These are phyloP conservation scores for Acleris sparsana DNA, from an alignment of 2,888 invertebrate species.

Conservation along the genomic window DNA sequence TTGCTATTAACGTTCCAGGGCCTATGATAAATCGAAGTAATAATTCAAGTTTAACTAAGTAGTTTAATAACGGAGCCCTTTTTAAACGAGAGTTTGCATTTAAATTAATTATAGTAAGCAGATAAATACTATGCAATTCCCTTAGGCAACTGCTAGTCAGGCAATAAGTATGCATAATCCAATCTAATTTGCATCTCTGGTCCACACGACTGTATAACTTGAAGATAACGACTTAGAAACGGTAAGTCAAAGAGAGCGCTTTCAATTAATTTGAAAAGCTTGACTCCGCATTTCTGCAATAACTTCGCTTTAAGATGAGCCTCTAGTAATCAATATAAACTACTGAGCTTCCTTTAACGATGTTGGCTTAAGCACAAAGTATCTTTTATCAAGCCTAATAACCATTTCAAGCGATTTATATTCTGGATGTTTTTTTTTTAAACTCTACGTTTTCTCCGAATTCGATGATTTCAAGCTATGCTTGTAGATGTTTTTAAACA, in stretches of 20 bases:
- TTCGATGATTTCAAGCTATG: too few relatives aligned
- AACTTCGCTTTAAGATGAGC: neutral
- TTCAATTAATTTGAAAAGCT: slow-evolving; percentile 12
- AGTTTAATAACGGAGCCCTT: neutral
- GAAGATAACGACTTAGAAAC: neutral
- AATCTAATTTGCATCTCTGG: slow-evolving; percentile 55
- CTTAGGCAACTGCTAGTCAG: slow-evolving; percentile 29
- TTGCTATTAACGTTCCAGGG: too few relatives aligned
- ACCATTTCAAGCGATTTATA: too few relatives aligned
- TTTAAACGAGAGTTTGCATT: neutral
- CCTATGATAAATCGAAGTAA: too few relatives aligned
- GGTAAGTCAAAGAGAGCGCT: slow-evolving; percentile 6
- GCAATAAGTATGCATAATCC: slow-evolving; percentile 45
- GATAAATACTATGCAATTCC: slow-evolving; percentile 14
- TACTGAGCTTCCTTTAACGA: too few relatives aligned
- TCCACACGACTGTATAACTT: slow-evolving; percentile 31
- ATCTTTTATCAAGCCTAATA: too few relatives aligned
- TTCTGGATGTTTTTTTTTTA: too few relatives aligned
- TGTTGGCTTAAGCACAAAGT: too few relatives aligned
- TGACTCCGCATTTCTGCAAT: neutral
- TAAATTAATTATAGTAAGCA: slow-evolving; percentile 13
- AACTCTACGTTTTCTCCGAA: too few relatives aligned
- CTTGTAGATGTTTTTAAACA: too few relatives aligned
- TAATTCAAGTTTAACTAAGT: too few relatives aligned
- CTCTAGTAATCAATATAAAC: neutral